Evolutionary conservation across 2,888 invertebrate species (phyloP), one percentile per base, ranked within the genome.

Genomic region (Protophormia terraenovae): DNA sequence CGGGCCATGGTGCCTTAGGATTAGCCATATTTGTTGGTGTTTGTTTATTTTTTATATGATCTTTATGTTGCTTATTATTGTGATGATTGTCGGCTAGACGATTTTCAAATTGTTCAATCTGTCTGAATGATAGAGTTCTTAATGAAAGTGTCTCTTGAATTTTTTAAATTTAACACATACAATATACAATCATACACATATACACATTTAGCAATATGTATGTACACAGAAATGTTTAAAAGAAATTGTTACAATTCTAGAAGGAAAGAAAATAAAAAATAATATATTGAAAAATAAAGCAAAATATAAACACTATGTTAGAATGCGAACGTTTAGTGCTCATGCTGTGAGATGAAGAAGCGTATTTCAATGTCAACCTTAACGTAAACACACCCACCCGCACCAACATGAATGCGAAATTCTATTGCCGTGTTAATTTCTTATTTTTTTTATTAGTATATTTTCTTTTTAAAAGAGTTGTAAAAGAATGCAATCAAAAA

Each of bases 1-100:
- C 94, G 87, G 96, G 95, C 96, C 96, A 96, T 91, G 96, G 96
- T 89, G 94, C 95, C 91, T 95, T 95, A 91, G 95, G 95, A 90
- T 94, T 94, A 90, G 94, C 94, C 91, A 91, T 91, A 32, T 53
- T 66, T 86, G 35, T 19, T n/a, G 77, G 8, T 32, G 27, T 35
- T 62, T 16, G 12, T 67, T 64, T 55, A 0, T 6, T 27, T 19
- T 27, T 1, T 22, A 50, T 47, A 8, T 55, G 64, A 64, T 24
- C 24, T 60, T 14, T 58, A 8, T 47, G 22, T n/a, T 55, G 10
- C 22, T 76, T 38, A 50, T 73, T 10, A 16, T 10, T n/a, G 19
- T 32, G 58, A 8, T 64, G 16, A 6, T 77, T 78, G 27, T 27
- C 22, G 47, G 29, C 16, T 47, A 58, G 55, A 3, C 66, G 72